Conservation (phyloP, 2,888 invertebrate species). For the Silvanus unidentatus region DNA sequence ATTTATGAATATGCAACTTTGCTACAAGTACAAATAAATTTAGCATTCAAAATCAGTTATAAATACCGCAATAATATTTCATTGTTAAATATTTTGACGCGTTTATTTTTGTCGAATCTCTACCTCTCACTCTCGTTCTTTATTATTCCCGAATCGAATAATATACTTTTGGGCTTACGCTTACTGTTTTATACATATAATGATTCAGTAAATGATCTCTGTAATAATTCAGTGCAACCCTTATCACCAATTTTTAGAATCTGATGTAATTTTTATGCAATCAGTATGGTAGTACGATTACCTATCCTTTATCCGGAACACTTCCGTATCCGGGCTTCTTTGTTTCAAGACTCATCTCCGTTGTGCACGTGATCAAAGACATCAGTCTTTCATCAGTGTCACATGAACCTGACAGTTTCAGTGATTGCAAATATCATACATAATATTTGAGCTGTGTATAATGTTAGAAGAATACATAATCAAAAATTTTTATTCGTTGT, state of each 20-base stretch:
- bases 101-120: no score
- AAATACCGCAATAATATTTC: no score
- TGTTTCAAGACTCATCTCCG: constrained; percentile 6
- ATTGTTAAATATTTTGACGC: no score
- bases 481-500: background rate
- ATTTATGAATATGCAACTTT: no score
- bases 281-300: background rate
- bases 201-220: no score
- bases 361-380: constrained; percentile 6
- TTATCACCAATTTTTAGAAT: background rate
- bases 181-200: no score
- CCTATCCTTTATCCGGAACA: constrained; percentile 6
- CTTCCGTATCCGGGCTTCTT: constrained; percentile 2
- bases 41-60: no score
- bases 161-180: no score
- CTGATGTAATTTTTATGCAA: constrained; percentile 6
- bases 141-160: no score
- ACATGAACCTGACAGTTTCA: constrained; percentile 1
- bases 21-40: no score
- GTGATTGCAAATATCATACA: background rate
- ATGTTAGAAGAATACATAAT: background rate
- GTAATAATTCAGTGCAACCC: no score
- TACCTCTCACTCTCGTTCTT: no score
- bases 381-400: constrained; percentile 2
- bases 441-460: constrained; percentile 1